These are phyloP conservation scores for Elephantulus edwardii DNA, from an alignment of 2,113 vertebrate species.

Conservation along the genomic window DNA sequence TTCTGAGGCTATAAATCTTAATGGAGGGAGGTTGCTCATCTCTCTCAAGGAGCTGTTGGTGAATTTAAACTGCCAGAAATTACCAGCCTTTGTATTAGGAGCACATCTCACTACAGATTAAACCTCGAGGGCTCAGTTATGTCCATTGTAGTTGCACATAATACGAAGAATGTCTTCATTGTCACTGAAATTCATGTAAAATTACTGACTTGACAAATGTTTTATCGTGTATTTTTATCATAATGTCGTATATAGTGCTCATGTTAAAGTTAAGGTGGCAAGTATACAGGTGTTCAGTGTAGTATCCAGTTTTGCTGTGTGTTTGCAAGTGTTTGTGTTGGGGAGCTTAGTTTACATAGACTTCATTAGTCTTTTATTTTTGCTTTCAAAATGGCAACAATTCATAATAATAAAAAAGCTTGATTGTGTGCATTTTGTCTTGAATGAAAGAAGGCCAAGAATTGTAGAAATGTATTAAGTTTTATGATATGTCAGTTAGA, in stretches of 20 bases:
- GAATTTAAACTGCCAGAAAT: too few relatives aligned
- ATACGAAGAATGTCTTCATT: not conserved
- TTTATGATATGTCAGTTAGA: not conserved
- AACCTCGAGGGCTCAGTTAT: too few relatives aligned
- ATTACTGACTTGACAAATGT: not conserved
- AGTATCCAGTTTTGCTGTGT: slow-evolving; percentile 6
- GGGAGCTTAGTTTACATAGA: not conserved
- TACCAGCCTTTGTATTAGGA: too few relatives aligned
- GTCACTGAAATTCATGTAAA: not conserved
- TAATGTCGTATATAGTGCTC: not conserved
- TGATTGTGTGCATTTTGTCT: not conserved
- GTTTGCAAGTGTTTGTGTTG: slow-evolving; percentile 20
- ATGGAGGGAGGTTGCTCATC: too few relatives aligned
- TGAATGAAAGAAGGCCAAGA: not conserved
- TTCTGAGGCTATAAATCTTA: too few relatives aligned
- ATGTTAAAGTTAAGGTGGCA: not conserved
- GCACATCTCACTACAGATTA: too few relatives aligned
- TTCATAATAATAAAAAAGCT: slow-evolving; percentile 22
- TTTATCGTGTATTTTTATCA: not conserved
- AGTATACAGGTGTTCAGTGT: not conserved
- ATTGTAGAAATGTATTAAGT: not conserved
- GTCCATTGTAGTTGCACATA: not conserved
- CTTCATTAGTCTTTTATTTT: slow-evolving; percentile 18
- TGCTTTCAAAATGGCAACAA: not conserved
- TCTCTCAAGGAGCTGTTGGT: too few relatives aligned